Evolutionary conservation across 2,797 vertebrate genomes (phyloP).

Genomic region (Pantherophis alleghaniensis): DNA sequence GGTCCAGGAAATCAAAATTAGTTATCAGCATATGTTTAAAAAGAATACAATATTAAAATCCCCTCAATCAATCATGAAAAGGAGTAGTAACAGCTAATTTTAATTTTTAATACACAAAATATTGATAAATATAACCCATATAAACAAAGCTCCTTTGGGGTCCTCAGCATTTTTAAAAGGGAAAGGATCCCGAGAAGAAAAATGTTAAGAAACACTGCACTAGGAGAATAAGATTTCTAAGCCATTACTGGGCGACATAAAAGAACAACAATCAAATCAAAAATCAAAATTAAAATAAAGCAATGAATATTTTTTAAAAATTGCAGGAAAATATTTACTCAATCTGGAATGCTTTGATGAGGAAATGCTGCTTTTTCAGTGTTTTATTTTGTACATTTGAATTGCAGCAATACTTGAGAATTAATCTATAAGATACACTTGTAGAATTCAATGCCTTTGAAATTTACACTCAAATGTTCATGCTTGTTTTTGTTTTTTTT

Average conservation of each 20-base stretch:
- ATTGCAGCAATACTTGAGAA: neutral
- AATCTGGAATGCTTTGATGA: neutral
- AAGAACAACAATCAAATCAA: neutral
- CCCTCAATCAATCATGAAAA: neutral
- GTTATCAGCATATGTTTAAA: neutral
- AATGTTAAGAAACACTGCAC: neutral
- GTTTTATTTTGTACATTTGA: neutral
- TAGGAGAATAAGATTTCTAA: neutral
- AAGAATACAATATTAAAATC: neutral
- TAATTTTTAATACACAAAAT: neutral
- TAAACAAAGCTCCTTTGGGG: neutral
- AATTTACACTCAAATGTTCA: neutral
- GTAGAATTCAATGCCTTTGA: fast-evolving
- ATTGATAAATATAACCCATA: neutral
- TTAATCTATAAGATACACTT: neutral
- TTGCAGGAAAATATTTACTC: neutral
- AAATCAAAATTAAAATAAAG: neutral
- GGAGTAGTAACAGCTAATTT: neutral
- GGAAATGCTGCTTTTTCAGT: neutral
- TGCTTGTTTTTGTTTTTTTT: neutral
- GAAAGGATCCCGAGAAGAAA: neutral
- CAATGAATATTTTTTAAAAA: neutral
- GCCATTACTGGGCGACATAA: neutral
- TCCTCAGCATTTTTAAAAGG: neutral
- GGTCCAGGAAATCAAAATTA: neutral